Percentiles rank a stretch among this genome's conserved stretches.
Evolutionary conservation across 2,888 invertebrate species (phyloP).

Genomic region (Hemistola chrysoprasaria): DNA sequence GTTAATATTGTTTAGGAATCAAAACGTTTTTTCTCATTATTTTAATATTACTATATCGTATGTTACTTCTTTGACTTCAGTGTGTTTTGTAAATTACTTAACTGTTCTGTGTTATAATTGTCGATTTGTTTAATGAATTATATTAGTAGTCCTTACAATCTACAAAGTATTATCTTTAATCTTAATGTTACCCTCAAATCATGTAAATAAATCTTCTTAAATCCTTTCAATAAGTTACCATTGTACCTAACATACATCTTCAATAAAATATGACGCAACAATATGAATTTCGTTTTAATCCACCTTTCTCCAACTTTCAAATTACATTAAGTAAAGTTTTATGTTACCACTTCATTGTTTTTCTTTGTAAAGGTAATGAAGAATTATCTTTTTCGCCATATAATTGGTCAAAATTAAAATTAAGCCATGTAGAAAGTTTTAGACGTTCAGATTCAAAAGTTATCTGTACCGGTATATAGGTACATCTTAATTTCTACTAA

Average conservation of each 20-base stretch:
- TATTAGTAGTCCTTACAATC: constrained; percentile 34
- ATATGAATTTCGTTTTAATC: constrained; percentile 30
- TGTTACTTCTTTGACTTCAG: constrained; percentile 8
- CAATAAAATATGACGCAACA: constrained; percentile 64
- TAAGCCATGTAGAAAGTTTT: constrained; percentile 13
- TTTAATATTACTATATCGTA: constrained; percentile 8
- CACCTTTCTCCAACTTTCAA: constrained; percentile 4
- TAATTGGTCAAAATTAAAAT: constrained; percentile 25
- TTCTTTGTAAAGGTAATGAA: constrained; percentile 24
- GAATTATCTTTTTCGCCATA: constrained; percentile 18
- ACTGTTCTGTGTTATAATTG: constrained; percentile 20
- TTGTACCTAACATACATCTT: constrained; percentile 67
- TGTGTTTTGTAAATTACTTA: constrained; percentile 6
- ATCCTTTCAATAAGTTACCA: constrained; percentile 73
- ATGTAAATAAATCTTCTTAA: constrained; percentile 74
- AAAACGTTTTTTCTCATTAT: constrained; percentile 24
- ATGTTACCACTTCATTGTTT: constrained; percentile 23
- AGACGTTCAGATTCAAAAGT: constrained; percentile 4
- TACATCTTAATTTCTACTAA: too few species aligned
- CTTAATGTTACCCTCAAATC: constrained; percentile 63
- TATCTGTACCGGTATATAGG: too few species aligned
- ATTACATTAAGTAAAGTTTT: constrained; percentile 17
- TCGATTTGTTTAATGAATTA: constrained; percentile 23
- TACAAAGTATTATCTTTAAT: constrained; percentile 60
- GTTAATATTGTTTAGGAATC: constrained; percentile 33